Evolutionary conservation across 2,797 vertebrate genomes (phyloP).

Genomic region (Sebastiscus albofasciatus): DNA sequence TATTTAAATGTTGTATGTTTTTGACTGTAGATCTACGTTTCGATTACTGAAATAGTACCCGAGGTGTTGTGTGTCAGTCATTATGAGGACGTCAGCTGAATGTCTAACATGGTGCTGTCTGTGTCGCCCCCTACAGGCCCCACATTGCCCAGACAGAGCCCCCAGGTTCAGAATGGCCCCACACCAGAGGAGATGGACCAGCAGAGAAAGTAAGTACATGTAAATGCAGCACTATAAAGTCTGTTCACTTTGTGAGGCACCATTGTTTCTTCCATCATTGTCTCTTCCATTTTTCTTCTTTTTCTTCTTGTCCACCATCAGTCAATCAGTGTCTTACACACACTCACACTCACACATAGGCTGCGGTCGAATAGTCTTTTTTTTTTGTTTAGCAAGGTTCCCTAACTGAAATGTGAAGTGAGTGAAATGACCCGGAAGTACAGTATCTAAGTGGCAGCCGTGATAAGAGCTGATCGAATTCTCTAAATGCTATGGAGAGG

Average conservation of each 20-base stretch:
- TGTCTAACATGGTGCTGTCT: constrained; percentile 6
- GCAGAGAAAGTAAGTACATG: constrained; percentile 89
- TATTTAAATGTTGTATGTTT: neutral
- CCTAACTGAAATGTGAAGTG: neutral
- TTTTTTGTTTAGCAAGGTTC: neutral
- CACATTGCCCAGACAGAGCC: constrained; percentile 91
- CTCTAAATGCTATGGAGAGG: neutral
- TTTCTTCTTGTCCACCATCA: neutral
- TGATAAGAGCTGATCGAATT: neutral
- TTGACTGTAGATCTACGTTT: neutral
- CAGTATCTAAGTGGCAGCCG: neutral
- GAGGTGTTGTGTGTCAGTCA: neutral
- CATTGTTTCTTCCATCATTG: neutral
- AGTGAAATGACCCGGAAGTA: neutral
- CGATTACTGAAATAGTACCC: neutral
- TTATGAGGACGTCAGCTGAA: neutral
- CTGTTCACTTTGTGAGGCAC: neutral
- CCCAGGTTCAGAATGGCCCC: constrained; percentile 96
- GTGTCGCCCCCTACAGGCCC: constrained; percentile 83
- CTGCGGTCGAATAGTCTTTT: neutral
- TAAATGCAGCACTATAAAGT: too few relatives aligned
- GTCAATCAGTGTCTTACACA: neutral
- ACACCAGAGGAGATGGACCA: constrained; percentile 94
- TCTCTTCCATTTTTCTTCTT: neutral
- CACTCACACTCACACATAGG: neutral